A percentile compares a stretch with the other conserved stretches of the same genome.
These are phyloP conservation scores for Acromyrmex echinatior DNA, from an alignment of 1,140 invertebrate species.

Conservation along the genomic window DNA sequence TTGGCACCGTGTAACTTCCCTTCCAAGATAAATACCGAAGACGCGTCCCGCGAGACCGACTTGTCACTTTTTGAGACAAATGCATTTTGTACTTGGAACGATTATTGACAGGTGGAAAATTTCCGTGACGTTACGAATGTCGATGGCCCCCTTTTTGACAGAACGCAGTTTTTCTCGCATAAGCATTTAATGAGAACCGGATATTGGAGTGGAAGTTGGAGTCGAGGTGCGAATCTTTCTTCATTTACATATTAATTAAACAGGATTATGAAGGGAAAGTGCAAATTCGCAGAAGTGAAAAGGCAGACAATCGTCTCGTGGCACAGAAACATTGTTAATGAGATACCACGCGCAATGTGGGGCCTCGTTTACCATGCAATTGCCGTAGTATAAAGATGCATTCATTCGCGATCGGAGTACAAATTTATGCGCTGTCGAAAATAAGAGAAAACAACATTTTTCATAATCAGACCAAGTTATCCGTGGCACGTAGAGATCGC, in stretches of 20 bases:
- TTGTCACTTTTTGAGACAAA: not conserved
- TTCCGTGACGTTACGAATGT: not conserved
- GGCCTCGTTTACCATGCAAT: slow-evolving; percentile 24
- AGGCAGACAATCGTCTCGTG: slow-evolving; percentile 33
- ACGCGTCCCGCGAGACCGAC: not conserved
- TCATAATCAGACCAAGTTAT: not conserved
- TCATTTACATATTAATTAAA: slow-evolving; percentile 23
- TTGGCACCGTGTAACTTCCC: slow-evolving; percentile 4
- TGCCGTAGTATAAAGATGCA: not conserved
- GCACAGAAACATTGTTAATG: slow-evolving; percentile 50
- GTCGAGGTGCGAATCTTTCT: not conserved
- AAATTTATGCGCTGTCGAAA: not conserved
- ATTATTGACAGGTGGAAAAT: not conserved
- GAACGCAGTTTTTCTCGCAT: not conserved
- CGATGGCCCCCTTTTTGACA: not conserved
- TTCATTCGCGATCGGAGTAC: not conserved
- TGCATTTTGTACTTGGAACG: not conserved
- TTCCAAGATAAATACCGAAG: slow-evolving; percentile 26
- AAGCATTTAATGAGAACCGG: not conserved
- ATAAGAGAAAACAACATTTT: slow-evolving; percentile 14
- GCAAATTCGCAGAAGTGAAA: slow-evolving; percentile 53
- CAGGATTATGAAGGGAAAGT: slow-evolving; percentile 29
- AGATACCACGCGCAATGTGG: not conserved
- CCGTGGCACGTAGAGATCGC: not conserved
- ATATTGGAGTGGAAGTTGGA: not conserved